phyloP scores from a whole-genome alignment of 2,888 invertebrate species.

The Tipula vernalis region DNA sequence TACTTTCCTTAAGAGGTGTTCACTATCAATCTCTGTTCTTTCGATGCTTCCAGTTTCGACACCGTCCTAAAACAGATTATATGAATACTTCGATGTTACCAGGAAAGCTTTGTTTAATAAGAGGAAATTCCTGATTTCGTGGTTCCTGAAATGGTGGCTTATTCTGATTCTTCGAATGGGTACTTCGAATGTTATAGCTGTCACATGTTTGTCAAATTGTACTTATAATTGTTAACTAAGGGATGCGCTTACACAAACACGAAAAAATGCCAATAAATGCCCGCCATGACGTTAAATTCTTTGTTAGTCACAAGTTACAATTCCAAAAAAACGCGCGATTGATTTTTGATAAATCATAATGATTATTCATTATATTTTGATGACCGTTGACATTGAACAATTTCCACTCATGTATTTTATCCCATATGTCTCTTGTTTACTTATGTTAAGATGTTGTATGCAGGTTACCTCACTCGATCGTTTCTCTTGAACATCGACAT shows the following conservation, averaged over 20 bases:
- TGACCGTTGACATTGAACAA: constrained; percentile 10
- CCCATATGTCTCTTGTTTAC: not conserved
- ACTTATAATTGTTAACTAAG: not conserved
- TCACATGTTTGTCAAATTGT: not conserved
- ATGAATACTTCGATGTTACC: no score
- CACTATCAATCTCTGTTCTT: no score
- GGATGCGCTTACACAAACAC: not conserved
- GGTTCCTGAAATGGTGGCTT: no score
- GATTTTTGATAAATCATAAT: constrained; percentile 14
- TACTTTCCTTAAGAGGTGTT: no score
- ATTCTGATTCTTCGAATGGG: no score
- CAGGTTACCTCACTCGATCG: not conserved
- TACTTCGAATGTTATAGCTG: no score
- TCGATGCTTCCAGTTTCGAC: no score
- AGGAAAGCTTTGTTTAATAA: no score
- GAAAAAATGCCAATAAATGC: not conserved
- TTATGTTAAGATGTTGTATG: not conserved
- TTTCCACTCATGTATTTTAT: not conserved
- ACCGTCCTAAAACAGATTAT: no score
- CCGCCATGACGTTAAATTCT: not conserved
- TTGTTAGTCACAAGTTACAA: constrained; percentile 7
- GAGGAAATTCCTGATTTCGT: no score
- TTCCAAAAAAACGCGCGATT: constrained; percentile 12
- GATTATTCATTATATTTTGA: constrained; percentile 12
- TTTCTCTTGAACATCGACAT: not conserved